Conservation (phyloP, 2,888 invertebrate species). For the Cyrtodaria siliqua region DNA sequence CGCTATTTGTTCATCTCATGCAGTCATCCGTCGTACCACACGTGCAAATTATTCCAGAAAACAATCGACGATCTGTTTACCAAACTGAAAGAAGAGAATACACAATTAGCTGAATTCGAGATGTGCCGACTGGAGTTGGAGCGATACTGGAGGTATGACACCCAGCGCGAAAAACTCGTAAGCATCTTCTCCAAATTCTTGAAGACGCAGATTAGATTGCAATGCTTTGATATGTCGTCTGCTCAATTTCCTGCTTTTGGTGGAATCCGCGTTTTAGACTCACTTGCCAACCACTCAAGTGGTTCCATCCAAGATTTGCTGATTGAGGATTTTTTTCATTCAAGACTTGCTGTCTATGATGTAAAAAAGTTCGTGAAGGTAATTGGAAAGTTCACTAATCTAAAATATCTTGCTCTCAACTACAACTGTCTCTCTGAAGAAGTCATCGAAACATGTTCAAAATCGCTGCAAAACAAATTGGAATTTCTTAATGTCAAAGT, state of each 20-base stretch:
- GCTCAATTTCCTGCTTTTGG: slow-evolving; percentile 66
- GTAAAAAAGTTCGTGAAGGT: slow-evolving; percentile 65
- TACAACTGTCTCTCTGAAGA: slow-evolving; percentile 78
- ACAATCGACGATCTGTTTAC: slow-evolving; percentile 71
- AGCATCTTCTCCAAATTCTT: slow-evolving; percentile 72
- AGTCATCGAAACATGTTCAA: slow-evolving; percentile 68
- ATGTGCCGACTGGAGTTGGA: slow-evolving; percentile 74
- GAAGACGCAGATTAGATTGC: slow-evolving; percentile 65
- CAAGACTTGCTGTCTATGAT: slow-evolving; percentile 66
- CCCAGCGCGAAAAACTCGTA: slow-evolving; percentile 70
- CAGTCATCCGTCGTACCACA: slow-evolving; percentile 74
- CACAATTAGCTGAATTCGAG: slow-evolving; percentile 71
- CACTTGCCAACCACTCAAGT: slow-evolving; percentile 69
- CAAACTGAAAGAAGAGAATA: slow-evolving; percentile 58
- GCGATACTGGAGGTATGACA: slow-evolving; percentile 78
- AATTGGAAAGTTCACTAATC: slow-evolving; percentile 70
- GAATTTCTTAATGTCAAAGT: slow-evolving; percentile 73
- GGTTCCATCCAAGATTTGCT: slow-evolving; percentile 66
- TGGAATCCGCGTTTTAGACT: slow-evolving; percentile 74
- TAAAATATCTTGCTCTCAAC: slow-evolving; percentile 74
- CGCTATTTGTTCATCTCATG: slow-evolving; percentile 71
- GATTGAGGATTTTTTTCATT: slow-evolving; percentile 79
- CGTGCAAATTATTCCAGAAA: slow-evolving; percentile 73
- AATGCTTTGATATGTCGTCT: slow-evolving; percentile 72
- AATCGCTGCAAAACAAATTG: slow-evolving; percentile 68